Base-by-base conservation (phyloP, 1,140 invertebrate species). In the Myzus persicae region DNA sequence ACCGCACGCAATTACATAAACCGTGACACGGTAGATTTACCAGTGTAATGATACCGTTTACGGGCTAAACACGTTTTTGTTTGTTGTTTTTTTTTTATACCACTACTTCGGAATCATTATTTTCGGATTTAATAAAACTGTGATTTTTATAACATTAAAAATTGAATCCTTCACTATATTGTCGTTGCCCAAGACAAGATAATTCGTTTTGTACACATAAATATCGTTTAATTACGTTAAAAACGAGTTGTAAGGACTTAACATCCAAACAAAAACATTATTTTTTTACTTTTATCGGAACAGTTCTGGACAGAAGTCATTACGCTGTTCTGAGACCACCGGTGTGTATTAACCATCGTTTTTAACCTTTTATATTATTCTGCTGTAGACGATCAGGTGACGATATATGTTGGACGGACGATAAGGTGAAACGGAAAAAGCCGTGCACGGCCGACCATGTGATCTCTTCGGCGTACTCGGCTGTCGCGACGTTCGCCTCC, bases 351-450 rank as follows among this genome's bases (percentile, higher is more conserved):
- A 76, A 76, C n/a, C 31, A 0, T 67, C 0, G 31, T 67, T 76
- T 67, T 76, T 14, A 67, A 76, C 14, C 14, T 14, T n/a, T 67
- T 14, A 31, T 59, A n/a, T n/a, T n/a, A 31, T 36, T 76, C n/a
- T n/a, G 31, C 8, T 11, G 8, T 31, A 92, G 91, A 4, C 91
- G 91, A 24, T 93, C 81, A 46, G 81, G 46, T 8, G 48, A 93
- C 38, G 91, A 85, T 44, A 14, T 44, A 2, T 84, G 40, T 42
- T 51, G 90, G 76, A 38, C 91, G 81, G 91, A 84, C 91, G 76
- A 92, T 26, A 38, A 40, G n/a, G 81, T 85, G 81, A 93, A 93
- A n/a, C 46, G 91, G 67, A 93, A 93, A 20, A 93, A 93, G 31
- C 91, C 91, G 38, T 93, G 91, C 8, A 93, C 91, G 46, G 81